Evolutionary conservation across 2,113 vertebrate species (phyloP).

Genomic region (Melanerpes formicivorus): DNA sequence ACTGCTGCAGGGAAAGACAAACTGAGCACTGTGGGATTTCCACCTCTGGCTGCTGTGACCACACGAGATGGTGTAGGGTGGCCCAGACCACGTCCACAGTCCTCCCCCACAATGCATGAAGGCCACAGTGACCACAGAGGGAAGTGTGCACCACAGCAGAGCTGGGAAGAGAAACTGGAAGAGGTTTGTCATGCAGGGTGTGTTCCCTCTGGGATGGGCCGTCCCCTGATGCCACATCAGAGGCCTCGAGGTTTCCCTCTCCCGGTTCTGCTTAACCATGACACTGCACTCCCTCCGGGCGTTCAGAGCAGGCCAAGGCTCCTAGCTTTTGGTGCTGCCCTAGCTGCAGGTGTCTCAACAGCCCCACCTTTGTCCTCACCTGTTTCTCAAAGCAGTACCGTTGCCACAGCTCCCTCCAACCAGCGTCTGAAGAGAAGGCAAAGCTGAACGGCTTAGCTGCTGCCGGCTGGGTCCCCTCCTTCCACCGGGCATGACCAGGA

Average conservation of each 20-base stretch:
- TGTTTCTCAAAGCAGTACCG: conserved; percentile 91
- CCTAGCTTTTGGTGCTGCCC: background rate
- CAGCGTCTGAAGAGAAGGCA: conserved; percentile 97
- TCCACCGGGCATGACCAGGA: conserved; percentile 96
- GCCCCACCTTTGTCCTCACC: conserved; percentile 74
- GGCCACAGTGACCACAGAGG: background rate
- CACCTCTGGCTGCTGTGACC: background rate
- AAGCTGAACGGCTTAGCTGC: conserved; percentile 96
- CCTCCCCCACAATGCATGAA: background rate
- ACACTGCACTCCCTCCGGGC: rapidly evolving
- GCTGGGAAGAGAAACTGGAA: background rate
- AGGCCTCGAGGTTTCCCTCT: background rate
- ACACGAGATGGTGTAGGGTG: background rate
- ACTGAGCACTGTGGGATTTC: background rate
- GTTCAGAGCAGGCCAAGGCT: background rate
- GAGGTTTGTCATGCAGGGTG: background rate
- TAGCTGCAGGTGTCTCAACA: background rate
- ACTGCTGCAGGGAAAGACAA: conserved; percentile 2
- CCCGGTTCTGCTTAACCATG: background rate
- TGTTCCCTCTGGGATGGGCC: background rate
- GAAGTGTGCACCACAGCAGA: background rate
- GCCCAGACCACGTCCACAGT: background rate
- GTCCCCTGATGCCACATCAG: background rate
- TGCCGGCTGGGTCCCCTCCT: conserved; percentile 99
- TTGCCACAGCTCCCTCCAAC: conserved; percentile 92